These are phyloP conservation scores for Pygathrix nemaeus DNA, from an alignment of 2,113 vertebrate genomes.

Conservation along the genomic window DNA sequence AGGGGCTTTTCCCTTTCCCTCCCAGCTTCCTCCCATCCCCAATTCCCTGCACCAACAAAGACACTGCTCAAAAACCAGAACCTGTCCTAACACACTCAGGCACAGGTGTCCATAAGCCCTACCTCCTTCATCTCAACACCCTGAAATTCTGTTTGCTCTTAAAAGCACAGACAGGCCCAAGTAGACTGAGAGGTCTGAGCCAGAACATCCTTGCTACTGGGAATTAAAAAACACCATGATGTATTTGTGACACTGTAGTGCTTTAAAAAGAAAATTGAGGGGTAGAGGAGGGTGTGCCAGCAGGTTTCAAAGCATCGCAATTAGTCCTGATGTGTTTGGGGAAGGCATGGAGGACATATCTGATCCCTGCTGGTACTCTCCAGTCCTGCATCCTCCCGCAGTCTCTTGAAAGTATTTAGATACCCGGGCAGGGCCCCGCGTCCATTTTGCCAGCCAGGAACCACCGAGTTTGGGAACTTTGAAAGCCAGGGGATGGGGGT, in stretches of 20 bases:
- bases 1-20: neutral
- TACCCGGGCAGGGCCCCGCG: neutral
- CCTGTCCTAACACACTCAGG: neutral
- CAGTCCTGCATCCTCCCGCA: constrained; percentile 43
- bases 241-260: neutral
- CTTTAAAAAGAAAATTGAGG: neutral
- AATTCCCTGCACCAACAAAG: constrained; percentile 23
- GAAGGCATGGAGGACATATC: neutral
- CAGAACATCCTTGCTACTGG: neutral
- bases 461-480: constrained; percentile 81
- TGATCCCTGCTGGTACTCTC: neutral
- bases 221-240: neutral
- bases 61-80: constrained; percentile 21
- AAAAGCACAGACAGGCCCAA: neutral
- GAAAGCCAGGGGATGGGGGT: constrained; percentile 49
- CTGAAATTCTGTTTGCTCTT: neutral
- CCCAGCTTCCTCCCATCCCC: neutral
- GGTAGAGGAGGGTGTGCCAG: neutral
- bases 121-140: neutral
- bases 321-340: neutral
- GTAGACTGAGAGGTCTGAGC: neutral
- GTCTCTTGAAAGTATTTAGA: constrained; percentile 49
- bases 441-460: constrained; percentile 49
- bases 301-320: neutral
- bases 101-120: neutral